These are phyloP conservation scores for Natator depressus DNA, from an alignment of 2,113 vertebrate genomes.

Conservation along the genomic window DNA sequence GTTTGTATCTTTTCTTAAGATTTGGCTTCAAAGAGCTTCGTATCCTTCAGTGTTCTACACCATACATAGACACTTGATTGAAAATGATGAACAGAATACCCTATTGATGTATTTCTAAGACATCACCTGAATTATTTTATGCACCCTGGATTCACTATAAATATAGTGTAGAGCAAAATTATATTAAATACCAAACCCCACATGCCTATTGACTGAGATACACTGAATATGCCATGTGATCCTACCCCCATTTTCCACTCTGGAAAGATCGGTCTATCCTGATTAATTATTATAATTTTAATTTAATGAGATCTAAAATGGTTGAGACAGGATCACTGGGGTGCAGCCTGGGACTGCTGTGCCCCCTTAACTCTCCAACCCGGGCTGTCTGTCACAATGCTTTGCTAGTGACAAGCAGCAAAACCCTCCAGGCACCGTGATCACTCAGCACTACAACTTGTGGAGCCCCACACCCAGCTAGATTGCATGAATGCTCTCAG, in stretches of 20 bases:
- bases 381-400: no score
- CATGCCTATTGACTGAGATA: neutral
- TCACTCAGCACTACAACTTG: no score
- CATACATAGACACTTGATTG: neutral
- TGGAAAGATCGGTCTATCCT: neutral
- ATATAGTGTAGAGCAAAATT: neutral
- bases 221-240: neutral
- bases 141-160: neutral
- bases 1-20: neutral
- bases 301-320: neutral
- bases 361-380: no score
- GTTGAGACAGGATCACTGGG: no score
- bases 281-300: neutral
- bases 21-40: neutral
- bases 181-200: neutral
- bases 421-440: no score
- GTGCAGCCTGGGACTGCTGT: no score
- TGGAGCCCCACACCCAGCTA: no score
- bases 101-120: neutral
- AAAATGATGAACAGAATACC: neutral
- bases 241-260: neutral
- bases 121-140: neutral
- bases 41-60: neutral
- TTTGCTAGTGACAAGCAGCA: no score
- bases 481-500: no score